A percentile compares a stretch with the other conserved stretches of the same genome.
Evolutionary conservation across 2,113 vertebrate genomes (phyloP).

Genomic region (Neodontobutis hainanensis): DNA sequence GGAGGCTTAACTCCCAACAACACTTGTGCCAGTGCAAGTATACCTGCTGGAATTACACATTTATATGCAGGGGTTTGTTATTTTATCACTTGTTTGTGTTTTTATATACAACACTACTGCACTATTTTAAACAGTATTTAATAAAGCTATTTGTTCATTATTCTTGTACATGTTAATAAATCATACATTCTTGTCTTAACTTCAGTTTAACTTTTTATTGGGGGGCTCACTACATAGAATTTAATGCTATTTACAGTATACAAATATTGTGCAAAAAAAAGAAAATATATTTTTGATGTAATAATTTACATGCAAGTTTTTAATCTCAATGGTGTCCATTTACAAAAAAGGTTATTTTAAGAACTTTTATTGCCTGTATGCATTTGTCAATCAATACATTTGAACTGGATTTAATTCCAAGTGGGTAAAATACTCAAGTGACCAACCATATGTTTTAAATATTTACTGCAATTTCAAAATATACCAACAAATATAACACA

Average conservation of each 20-base stretch:
- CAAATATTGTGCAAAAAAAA: slow-evolving; percentile 38
- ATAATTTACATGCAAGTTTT: slow-evolving; percentile 27
- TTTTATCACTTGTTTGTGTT: slow-evolving; percentile 19
- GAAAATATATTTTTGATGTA: slow-evolving; percentile 7
- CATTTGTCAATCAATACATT: background rate
- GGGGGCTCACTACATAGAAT: slow-evolving; percentile 31
- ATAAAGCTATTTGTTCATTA: slow-evolving; percentile 45
- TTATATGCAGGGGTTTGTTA: background rate
- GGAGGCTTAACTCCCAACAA: slow-evolving; percentile 31
- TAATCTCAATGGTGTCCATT: slow-evolving; percentile 4
- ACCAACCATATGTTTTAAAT: background rate
- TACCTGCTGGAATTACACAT: slow-evolving; percentile 17
- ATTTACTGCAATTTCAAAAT: background rate
- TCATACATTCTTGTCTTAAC: background rate
- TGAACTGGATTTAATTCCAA: background rate
- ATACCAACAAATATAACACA: slow-evolving; percentile 10
- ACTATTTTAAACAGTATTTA: slow-evolving; percentile 64
- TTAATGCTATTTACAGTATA: slow-evolving; percentile 27
- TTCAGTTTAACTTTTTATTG: slow-evolving; percentile 44
- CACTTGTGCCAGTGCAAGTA: slow-evolving; percentile 39
- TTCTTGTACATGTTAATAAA: slow-evolving; percentile 14
- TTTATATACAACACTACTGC: slow-evolving; percentile 18
- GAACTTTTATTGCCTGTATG: background rate
- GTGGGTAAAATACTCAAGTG: background rate
- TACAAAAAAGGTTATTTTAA: background rate